phyloP scores from a whole-genome alignment of 2,888 invertebrate genomes.

The Oligia fasciuncula region DNA sequence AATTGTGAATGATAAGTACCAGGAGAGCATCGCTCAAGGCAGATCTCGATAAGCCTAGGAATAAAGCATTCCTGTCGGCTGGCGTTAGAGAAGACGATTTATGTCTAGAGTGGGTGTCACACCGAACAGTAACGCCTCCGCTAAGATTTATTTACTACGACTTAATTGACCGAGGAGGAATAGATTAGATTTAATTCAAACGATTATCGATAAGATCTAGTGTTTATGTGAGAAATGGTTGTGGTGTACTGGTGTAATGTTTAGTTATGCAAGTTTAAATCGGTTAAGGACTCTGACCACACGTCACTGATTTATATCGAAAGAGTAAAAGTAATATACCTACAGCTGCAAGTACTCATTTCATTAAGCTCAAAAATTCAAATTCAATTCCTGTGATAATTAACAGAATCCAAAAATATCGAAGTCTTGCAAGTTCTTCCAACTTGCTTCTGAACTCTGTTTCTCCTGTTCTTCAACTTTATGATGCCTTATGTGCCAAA shows the following conservation, averaged over 20 bases:
- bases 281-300: slow-evolving; percentile 1
- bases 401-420: background rate
- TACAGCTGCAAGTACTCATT: background rate
- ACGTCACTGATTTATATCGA: slow-evolving; percentile 8
- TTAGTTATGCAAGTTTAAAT: slow-evolving; percentile 25
- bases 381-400: background rate
- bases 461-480: no score
- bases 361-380: background rate
- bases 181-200: slow-evolving; percentile 53
- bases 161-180: slow-evolving; percentile 61
- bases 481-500: background rate
- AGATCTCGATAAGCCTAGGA: slow-evolving; percentile 58
- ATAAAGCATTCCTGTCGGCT: slow-evolving; percentile 59
- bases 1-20: slow-evolving; percentile 60
- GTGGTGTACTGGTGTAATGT: slow-evolving; percentile 35
- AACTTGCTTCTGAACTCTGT: no score
- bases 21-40: slow-evolving; percentile 51
- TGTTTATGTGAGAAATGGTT: slow-evolving; percentile 47
- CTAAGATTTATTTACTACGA: slow-evolving; percentile 62
- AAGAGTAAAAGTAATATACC: background rate
- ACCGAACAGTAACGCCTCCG: slow-evolving; percentile 61
- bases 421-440: background rate
- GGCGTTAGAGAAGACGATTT: slow-evolving; percentile 59
- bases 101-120: slow-evolving; percentile 64
- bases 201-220: slow-evolving; percentile 56